Evolutionary conservation across 2,888 invertebrate species (phyloP).

Genomic region (Acronicta alni): DNA sequence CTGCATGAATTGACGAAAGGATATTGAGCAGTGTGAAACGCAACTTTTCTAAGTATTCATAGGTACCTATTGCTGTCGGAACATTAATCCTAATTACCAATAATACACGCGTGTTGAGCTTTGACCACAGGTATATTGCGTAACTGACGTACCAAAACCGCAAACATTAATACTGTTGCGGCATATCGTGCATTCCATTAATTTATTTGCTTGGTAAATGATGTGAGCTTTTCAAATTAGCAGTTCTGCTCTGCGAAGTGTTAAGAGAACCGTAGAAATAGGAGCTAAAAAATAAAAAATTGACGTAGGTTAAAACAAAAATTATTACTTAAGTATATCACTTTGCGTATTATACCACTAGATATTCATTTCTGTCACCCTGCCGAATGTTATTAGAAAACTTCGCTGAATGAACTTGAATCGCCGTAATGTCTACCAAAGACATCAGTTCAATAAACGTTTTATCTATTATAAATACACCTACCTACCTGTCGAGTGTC

Average conservation of each 20-base stretch:
- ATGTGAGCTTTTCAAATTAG: constrained; percentile 10
- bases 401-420: constrained; percentile 31
- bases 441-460: constrained; percentile 23
- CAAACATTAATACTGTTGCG: constrained; percentile 23
- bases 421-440: constrained; percentile 9
- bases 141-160: constrained; percentile 37
- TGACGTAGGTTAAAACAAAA: no score
- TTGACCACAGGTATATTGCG: constrained; percentile 34
- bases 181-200: constrained; percentile 12
- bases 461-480: constrained; percentile 5
- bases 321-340: no score
- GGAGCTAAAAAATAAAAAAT: constrained; percentile 8
- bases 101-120: constrained; percentile 23
- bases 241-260: not conserved
- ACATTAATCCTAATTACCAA: constrained; percentile 1
- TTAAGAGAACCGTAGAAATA: no score
- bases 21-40: not conserved
- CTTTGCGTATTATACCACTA: no score
- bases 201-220: constrained; percentile 13
- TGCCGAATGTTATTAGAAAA: constrained; percentile 31
- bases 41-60: not conserved
- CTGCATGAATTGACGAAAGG: not conserved
- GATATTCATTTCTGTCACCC: constrained; percentile 23
- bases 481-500: constrained; percentile 10
- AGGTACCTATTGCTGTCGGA: not conserved